Evolutionary conservation across 1,140 invertebrate species (phyloP).

Genomic region (Eubasilissa regina): DNA sequence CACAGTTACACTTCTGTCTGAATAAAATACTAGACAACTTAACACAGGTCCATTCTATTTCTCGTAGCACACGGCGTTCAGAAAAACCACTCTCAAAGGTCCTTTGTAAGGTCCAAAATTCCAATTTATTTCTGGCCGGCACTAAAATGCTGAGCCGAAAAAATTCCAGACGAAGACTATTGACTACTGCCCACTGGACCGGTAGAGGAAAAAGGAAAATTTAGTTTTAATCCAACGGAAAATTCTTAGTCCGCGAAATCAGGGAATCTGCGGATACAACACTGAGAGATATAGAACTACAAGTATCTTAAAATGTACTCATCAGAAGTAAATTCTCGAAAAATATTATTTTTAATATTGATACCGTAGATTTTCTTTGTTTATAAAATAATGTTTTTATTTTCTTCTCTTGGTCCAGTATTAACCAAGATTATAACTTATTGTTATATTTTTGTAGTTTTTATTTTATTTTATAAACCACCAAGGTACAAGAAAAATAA

Average conservation of each 20-base stretch:
- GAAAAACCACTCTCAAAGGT: conserved; percentile 37
- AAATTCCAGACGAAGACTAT: conserved; percentile 29
- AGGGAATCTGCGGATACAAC: background rate
- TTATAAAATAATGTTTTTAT: too few species aligned
- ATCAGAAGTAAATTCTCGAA: too few species aligned
- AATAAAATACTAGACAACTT: conserved; percentile 3
- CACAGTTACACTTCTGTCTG: background rate
- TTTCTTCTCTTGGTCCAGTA: too few species aligned
- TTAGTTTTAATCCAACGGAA: conserved; percentile 12
- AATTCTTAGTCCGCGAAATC: background rate
- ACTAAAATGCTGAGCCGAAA: conserved; percentile 39
- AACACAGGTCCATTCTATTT: conserved; percentile 14
- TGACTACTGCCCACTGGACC: background rate
- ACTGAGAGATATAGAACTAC: too few species aligned
- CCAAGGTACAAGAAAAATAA: too few species aligned
- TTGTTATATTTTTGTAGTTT: too few species aligned
- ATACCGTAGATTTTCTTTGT: too few species aligned
- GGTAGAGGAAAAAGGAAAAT: background rate
- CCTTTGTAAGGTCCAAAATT: conserved; percentile 38
- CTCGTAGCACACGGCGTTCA: background rate
- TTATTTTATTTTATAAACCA: too few species aligned
- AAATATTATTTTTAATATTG: too few species aligned
- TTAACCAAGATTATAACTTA: too few species aligned
- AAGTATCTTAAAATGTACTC: too few species aligned
- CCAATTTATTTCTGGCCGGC: conserved; percentile 36